These are phyloP conservation scores for Rutilus rutilus DNA, from an alignment of 2,113 vertebrate genomes.

Conservation along the genomic window DNA sequence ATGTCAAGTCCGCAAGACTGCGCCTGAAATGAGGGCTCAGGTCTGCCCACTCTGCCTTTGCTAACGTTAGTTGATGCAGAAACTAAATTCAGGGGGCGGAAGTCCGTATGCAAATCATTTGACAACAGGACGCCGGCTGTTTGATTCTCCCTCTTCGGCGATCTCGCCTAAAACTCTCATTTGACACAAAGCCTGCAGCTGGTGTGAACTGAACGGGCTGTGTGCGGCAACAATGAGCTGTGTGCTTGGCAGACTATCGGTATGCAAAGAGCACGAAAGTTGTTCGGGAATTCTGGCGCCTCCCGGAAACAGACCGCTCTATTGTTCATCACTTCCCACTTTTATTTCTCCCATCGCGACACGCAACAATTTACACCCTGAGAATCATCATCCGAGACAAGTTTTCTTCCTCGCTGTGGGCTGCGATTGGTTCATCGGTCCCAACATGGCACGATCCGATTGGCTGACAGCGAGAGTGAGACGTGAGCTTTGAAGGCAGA, in stretches of 20 bases:
- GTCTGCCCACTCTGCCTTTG: conserved; percentile 60
- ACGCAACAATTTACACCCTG: conserved; percentile 50
- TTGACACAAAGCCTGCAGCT: background rate
- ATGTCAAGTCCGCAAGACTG: conserved; percentile 54
- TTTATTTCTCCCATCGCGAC: conserved; percentile 20
- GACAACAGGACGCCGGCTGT: conserved; percentile 55
- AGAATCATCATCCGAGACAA: conserved; percentile 64
- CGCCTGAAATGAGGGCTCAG: conserved; percentile 55
- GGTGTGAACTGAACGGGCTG: background rate
- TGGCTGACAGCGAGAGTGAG: conserved; percentile 60
- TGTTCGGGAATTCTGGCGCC: conserved; percentile 35
- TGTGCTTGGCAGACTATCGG: conserved; percentile 28
- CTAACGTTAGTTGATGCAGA: conserved; percentile 64
- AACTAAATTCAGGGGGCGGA: conserved; percentile 69
- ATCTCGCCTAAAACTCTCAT: background rate
- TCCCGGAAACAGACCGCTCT: conserved; percentile 44
- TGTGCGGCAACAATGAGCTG: background rate
- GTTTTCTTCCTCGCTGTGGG: conserved; percentile 55
- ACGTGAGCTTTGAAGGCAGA: conserved; percentile 45
- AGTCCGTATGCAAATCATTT: conserved; percentile 73
- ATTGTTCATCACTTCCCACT: conserved; percentile 63
- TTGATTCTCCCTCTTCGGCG: background rate
- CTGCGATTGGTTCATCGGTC: conserved; percentile 70
- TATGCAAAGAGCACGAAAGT: conserved; percentile 35
- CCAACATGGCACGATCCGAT: conserved; percentile 80